These are phyloP conservation scores for Octopus bimaculoides DNA, from an alignment of 1,140 invertebrate species.

Conservation along the genomic window DNA sequence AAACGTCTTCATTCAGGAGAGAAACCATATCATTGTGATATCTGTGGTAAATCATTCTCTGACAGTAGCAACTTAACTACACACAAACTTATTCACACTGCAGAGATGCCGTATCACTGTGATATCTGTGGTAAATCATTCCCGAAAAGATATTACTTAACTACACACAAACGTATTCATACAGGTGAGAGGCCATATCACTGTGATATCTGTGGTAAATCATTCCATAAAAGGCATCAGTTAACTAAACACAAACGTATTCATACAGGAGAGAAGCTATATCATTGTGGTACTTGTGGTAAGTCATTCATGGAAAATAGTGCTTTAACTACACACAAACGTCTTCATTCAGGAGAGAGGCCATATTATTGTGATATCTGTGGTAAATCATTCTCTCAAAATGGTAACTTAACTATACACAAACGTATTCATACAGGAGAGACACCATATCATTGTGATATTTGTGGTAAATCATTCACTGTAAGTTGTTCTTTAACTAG, in stretches of 20 bases:
- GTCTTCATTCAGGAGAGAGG: conserved; percentile 14
- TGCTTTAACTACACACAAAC: conserved; percentile 20
- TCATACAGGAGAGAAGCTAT: conserved; percentile 21
- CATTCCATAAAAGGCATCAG: conserved; percentile 14
- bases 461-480: conserved; percentile 22
- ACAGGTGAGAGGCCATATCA: conserved; percentile 6
- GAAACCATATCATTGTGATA: conserved; percentile 18
- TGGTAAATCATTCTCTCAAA: conserved; percentile 1
- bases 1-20: not conserved
- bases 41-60: conserved; percentile 19
- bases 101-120: conserved; percentile 18
- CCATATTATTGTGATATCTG: conserved; percentile 16
- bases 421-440: conserved; percentile 14
- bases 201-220: conserved; percentile 22
- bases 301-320: conserved; percentile 21
- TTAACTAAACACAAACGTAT: conserved; percentile 18
- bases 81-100: conserved; percentile 22
- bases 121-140: conserved; percentile 20
- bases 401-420: not conserved
- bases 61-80: conserved; percentile 14
- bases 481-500: conserved; percentile 13
- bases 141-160: not conserved
- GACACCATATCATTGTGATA: conserved; percentile 18
- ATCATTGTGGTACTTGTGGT: conserved; percentile 21
- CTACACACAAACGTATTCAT: not conserved